Evolutionary conservation across 2,797 vertebrate genomes (phyloP).

Genomic region (Echeneis naucrates): DNA sequence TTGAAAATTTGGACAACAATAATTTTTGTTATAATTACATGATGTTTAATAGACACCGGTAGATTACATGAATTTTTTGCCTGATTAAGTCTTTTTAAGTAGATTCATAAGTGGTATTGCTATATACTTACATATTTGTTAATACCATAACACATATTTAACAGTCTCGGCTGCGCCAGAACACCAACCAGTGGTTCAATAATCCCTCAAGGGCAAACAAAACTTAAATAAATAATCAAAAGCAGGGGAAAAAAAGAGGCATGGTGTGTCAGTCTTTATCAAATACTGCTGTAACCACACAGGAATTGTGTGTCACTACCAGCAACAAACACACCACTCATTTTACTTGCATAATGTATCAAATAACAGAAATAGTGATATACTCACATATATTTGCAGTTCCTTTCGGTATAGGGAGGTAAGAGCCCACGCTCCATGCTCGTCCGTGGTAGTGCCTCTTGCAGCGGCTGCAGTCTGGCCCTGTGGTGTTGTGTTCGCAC

Average conservation of each 20-base stretch:
- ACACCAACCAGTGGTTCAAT: conserved; percentile 6
- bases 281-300: conserved; percentile 14
- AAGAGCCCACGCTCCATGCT: conserved; percentile 96
- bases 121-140: not conserved
- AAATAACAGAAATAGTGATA: conserved; percentile 15
- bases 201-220: conserved; percentile 10
- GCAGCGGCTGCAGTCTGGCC: conserved; percentile 97
- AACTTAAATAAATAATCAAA: not conserved
- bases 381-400: conserved; percentile 99
- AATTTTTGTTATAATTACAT: not conserved
- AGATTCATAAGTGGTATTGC: not conserved
- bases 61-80: not conserved
- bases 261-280: conserved; percentile 3
- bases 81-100: not conserved
- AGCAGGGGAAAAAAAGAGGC: not conserved
- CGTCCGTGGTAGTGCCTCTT: conserved; percentile 98
- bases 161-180: not conserved
- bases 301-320: not conserved
- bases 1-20: not conserved
- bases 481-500: conserved; percentile 99
- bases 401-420: conserved; percentile 98
- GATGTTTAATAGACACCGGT: not conserved
- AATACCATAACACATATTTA: not conserved
- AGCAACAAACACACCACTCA: not conserved
- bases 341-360: conserved; percentile 4